Percentiles rank a stretch among this genome's conserved stretches.
Evolutionary conservation across 2,113 vertebrate species (phyloP).

Genomic region (Riparia riparia): DNA sequence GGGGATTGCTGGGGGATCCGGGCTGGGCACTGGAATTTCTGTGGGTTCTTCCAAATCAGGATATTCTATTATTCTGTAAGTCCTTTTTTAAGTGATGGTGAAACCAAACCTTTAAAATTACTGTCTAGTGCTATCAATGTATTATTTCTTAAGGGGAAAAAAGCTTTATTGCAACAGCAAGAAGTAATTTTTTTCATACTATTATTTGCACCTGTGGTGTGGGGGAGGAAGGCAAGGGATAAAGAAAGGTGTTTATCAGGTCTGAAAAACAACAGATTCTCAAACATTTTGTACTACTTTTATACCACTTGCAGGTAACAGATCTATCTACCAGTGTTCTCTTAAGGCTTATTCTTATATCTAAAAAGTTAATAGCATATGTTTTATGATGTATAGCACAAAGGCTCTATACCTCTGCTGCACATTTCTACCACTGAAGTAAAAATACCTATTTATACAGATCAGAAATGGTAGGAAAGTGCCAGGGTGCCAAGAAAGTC

Average conservation of each 20-base stretch:
- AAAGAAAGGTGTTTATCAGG: neutral
- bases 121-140: neutral
- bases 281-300: neutral
- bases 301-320: neutral
- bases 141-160: neutral
- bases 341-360: neutral
- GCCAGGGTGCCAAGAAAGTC: neutral
- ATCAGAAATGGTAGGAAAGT: neutral
- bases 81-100: neutral
- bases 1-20: accelerated
- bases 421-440: neutral
- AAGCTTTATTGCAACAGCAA: neutral
- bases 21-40: neutral
- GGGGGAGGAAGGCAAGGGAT: neutral
- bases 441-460: neutral
- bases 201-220: neutral
- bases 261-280: neutral
- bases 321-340: neutral
- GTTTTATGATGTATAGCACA: neutral
- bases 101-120: neutral
- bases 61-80: neutral
- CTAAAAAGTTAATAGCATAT: neutral
- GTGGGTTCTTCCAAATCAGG: neutral
- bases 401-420: neutral
- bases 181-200: neutral